These are phyloP conservation scores for Leptura quadrifasciata DNA, from an alignment of 2,888 invertebrate species.

Conservation along the genomic window DNA sequence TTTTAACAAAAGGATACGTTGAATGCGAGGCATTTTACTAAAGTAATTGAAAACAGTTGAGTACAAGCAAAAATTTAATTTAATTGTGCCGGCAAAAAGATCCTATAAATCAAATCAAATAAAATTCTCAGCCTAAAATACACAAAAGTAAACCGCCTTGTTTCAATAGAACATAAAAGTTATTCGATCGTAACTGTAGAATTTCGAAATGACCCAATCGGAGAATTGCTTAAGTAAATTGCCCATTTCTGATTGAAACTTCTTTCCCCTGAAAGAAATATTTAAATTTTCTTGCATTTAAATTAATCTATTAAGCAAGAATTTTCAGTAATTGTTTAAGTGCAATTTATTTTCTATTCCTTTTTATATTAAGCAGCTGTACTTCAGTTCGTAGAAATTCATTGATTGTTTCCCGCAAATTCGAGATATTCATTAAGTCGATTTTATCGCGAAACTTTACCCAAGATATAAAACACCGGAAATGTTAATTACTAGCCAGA, in stretches of 20 bases:
- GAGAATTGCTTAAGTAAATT: slow-evolving; percentile 23
- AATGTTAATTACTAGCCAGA: slow-evolving; percentile 25
- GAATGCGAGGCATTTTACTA: no score
- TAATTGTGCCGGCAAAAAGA: neutral
- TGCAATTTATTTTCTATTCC: slow-evolving; percentile 24
- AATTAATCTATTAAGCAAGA: slow-evolving; percentile 36
- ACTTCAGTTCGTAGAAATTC: neutral
- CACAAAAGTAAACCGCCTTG: neutral
- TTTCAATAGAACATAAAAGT: neutral
- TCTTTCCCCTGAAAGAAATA: slow-evolving; percentile 27
- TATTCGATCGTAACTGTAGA: slow-evolving; percentile 19
- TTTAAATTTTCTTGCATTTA: slow-evolving; percentile 39
- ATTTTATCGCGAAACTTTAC: slow-evolving; percentile 1
- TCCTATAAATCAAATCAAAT: neutral
- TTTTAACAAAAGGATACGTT: no score
- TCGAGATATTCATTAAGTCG: slow-evolving; percentile 24
- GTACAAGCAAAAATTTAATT: neutral
- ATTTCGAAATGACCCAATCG: slow-evolving; percentile 8
- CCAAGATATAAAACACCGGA: slow-evolving; percentile 17
- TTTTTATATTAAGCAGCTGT: neutral
- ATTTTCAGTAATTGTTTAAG: slow-evolving; percentile 20
- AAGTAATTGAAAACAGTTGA: no score
- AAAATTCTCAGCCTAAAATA: neutral
- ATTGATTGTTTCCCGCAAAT: slow-evolving; percentile 29
- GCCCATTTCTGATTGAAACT: slow-evolving; percentile 26